A percentile compares a stretch with the other conserved stretches of the same genome.
phyloP scores from a whole-genome alignment of 2,797 vertebrate genomes.

The Acrocephalus scirpaceus region DNA sequence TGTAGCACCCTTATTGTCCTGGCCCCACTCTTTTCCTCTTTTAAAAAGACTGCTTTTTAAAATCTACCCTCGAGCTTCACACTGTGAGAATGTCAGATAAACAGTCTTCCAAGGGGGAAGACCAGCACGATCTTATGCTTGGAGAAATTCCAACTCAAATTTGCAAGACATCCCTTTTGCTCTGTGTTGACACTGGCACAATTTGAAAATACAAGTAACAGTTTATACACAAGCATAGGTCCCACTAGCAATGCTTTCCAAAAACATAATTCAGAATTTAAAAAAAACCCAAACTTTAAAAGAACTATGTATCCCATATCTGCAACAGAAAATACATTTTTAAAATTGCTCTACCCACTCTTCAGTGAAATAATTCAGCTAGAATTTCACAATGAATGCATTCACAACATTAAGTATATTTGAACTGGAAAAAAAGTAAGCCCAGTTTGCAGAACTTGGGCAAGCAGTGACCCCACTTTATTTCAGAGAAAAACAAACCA shows the following conservation, averaged over 20 bases:
- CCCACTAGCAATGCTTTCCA: neutral
- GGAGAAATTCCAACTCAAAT: constrained; percentile 19
- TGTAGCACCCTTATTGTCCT: neutral
- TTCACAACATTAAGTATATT: neutral
- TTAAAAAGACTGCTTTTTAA: neutral
- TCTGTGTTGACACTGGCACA: neutral
- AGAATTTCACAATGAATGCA: neutral
- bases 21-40: neutral
- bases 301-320: neutral
- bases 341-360: neutral
- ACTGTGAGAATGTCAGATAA: neutral
- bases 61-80: neutral
- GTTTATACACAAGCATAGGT: neutral
- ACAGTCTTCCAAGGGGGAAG: neutral
- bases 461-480: neutral
- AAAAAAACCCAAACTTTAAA: neutral
- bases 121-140: neutral
- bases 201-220: constrained; percentile 5
- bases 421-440: neutral
- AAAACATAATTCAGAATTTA: neutral
- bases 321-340: neutral
- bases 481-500: neutral
- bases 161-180: neutral
- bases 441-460: neutral
- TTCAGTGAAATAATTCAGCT: neutral